Evolutionary conservation across 2,113 vertebrate genomes (phyloP).

Genomic region (Rutilus rutilus): DNA sequence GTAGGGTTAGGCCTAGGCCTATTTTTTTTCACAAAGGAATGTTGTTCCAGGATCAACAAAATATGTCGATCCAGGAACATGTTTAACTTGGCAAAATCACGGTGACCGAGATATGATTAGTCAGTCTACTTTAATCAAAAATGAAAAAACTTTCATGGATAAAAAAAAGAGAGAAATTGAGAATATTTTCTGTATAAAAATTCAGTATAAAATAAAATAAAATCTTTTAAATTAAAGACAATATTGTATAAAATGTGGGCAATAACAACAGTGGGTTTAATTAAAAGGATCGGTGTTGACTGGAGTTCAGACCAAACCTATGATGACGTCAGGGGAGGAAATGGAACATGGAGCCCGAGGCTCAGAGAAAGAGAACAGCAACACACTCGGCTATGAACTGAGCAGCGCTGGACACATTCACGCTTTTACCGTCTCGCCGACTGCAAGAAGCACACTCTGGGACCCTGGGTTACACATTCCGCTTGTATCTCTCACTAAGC

Average conservation of each 20-base stretch:
- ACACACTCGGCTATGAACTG: conserved; percentile 59
- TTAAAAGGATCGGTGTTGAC: background rate
- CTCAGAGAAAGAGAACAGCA: conserved; percentile 51
- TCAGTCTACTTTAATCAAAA: too few relatives aligned
- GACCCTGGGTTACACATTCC: background rate
- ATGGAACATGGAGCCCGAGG: conserved; percentile 61
- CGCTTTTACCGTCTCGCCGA: background rate
- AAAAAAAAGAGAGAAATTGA: background rate
- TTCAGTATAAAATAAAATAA: too few relatives aligned
- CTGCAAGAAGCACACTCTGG: background rate
- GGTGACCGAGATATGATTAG: too few relatives aligned
- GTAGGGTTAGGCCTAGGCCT: too few relatives aligned
- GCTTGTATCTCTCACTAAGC: background rate
- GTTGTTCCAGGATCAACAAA: too few relatives aligned
- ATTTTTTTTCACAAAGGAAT: too few relatives aligned
- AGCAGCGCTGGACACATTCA: conserved; percentile 37
- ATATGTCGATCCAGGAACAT: too few relatives aligned
- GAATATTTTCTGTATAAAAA: background rate
- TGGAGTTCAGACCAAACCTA: background rate
- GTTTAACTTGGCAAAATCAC: too few relatives aligned
- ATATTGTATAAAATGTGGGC: background rate
- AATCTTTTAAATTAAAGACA: background rate
- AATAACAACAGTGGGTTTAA: background rate
- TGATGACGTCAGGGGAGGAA: conserved; percentile 65
- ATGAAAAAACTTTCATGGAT: too few relatives aligned